phyloP scores from a whole-genome alignment of 2,797 vertebrate genomes.

The Gephyroberyx darwinii region DNA sequence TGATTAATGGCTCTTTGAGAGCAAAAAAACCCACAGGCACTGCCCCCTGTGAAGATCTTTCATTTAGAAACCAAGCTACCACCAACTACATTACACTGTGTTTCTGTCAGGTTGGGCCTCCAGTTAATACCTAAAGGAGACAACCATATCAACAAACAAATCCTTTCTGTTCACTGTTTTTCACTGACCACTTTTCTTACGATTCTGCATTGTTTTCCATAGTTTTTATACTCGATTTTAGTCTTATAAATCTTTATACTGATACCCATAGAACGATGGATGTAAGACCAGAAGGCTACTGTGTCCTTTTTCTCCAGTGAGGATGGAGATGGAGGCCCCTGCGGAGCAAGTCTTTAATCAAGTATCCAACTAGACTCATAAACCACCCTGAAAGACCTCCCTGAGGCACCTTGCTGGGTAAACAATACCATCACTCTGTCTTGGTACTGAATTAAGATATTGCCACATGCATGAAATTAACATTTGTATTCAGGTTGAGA shows the following conservation, averaged over 20 bases:
- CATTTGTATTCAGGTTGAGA: constrained; percentile 62
- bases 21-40: constrained; percentile 12
- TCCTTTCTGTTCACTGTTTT: constrained; percentile 21
- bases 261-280: constrained; percentile 33
- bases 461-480: constrained; percentile 72
- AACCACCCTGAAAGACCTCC: constrained; percentile 69
- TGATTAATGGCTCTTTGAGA: constrained; percentile 28
- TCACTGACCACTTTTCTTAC: constrained; percentile 6
- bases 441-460: constrained; percentile 70
- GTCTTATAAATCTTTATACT: constrained; percentile 43
- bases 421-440: constrained; percentile 73
- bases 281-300: constrained; percentile 36
- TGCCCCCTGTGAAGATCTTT: constrained; percentile 19
- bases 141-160: constrained; percentile 10
- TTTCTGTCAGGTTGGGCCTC: constrained; percentile 15
- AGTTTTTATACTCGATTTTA: constrained; percentile 42
- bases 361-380: constrained; percentile 72
- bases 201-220: constrained; percentile 34
- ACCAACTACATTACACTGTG: constrained; percentile 6
- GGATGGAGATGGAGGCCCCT: constrained; percentile 30
- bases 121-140: constrained; percentile 7
- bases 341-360: constrained; percentile 69
- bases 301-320: constrained; percentile 40
- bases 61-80: constrained; percentile 22
- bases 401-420: constrained; percentile 63